Conservation (phyloP, 2,888 invertebrate species). For the Cacoxenus indagator region DNA sequence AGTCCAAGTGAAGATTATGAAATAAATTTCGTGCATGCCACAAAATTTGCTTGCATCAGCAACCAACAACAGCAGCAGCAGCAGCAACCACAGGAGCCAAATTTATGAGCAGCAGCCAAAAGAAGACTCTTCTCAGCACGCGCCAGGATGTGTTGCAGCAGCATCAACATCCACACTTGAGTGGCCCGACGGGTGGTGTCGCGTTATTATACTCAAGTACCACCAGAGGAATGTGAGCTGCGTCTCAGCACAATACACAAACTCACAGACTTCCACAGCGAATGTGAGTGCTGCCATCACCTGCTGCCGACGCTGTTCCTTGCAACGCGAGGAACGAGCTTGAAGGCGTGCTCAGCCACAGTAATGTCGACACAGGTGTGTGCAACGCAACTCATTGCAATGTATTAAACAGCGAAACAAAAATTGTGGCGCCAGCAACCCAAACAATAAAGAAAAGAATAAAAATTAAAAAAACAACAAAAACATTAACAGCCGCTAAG, state of each 20-base stretch:
- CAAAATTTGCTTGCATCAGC: constrained; percentile 54
- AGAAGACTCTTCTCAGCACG: constrained; percentile 3
- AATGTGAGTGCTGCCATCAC: not conserved
- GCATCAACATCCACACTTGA: not conserved
- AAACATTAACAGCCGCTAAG: not conserved
- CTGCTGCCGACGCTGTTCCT: not conserved
- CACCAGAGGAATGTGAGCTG: not conserved
- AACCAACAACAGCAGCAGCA: constrained; percentile 31
- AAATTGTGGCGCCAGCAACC: not conserved
- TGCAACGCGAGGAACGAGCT: not conserved
- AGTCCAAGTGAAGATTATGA: constrained; percentile 49
- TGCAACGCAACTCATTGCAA: constrained; percentile 4
- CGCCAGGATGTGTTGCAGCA: not conserved
- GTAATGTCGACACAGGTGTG: not conserved
- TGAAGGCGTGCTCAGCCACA: not conserved
- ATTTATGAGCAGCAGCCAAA: constrained; percentile 16
- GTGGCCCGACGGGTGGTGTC: not conserved
- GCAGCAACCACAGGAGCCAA: constrained; percentile 5
- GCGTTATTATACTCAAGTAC: not conserved
- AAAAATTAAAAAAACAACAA: not conserved
- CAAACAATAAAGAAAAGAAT: not conserved
- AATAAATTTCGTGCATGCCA: constrained; percentile 60
- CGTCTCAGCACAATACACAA: not conserved
- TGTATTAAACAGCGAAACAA: not conserved
- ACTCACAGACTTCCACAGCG: not conserved